Percentiles rank a stretch among this genome's conserved stretches.
Conservation (phyloP, 1,140 invertebrate species). For the Zaprionus ornatus region DNA sequence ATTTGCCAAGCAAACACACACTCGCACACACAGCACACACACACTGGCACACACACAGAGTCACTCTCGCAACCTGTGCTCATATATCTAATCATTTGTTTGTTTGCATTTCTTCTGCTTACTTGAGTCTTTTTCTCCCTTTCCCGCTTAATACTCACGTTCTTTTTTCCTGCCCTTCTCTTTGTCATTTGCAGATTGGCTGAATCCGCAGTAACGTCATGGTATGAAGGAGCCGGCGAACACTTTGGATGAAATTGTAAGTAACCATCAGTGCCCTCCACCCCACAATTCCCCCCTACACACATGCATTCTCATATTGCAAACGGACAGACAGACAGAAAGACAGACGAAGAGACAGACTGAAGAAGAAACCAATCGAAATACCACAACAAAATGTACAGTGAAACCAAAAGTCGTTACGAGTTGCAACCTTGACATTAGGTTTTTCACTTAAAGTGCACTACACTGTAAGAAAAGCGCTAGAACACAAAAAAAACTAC, state of each 20-base stretch:
- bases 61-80: constrained; percentile 4
- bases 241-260: constrained; percentile 84
- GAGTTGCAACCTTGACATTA: neutral
- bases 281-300: neutral
- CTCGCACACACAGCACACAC: constrained; percentile 2
- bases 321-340: neutral
- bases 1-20: constrained; percentile 55
- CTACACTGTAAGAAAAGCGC: neutral
- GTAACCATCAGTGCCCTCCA: constrained; percentile 21
- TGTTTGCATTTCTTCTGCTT: constrained; percentile 45
- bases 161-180: constrained; percentile 34
- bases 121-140: constrained; percentile 11
- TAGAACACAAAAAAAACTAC: neutral
- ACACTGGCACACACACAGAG: constrained; percentile 2
- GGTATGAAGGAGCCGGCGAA: constrained; percentile 83
- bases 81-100: constrained; percentile 76
- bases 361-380: constrained; percentile 5
- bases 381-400: constrained; percentile 9
- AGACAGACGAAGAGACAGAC: neutral
- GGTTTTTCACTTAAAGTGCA: neutral
- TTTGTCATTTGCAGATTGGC: constrained; percentile 70
- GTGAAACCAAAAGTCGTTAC: neutral
- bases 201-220: constrained; percentile 76
- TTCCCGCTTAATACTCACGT: constrained; percentile 34
- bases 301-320: constrained; percentile 39